These are phyloP conservation scores for Nothobranchius kuhntae DNA, from an alignment of 2,113 vertebrate genomes.

Conservation along the genomic window DNA sequence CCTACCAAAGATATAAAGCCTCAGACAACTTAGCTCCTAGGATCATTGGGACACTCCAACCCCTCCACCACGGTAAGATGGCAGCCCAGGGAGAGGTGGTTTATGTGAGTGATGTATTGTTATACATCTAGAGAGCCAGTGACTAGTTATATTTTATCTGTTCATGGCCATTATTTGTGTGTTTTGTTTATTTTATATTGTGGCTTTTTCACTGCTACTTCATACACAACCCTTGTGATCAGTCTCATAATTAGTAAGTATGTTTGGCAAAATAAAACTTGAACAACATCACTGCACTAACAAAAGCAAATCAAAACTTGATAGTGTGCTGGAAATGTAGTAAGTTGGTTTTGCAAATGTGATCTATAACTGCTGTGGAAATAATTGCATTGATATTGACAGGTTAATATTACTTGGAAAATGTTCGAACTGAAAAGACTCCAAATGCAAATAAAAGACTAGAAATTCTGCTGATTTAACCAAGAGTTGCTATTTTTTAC, in stretches of 20 bases:
- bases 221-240: background rate
- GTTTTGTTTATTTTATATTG: background rate
- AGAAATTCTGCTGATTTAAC: background rate
- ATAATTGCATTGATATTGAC: background rate
- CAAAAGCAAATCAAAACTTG: background rate
- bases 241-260: background rate
- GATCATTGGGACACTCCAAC: too few relatives aligned
- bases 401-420: background rate
- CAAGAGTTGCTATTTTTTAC: background rate
- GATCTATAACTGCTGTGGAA: background rate
- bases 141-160: too few relatives aligned
- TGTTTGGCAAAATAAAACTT: background rate
- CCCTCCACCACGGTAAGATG: too few relatives aligned
- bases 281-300: background rate
- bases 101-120: too few relatives aligned
- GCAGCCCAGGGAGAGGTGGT: too few relatives aligned
- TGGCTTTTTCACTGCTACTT: too few relatives aligned
- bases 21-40: too few relatives aligned
- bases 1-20: too few relatives aligned
- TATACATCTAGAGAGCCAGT: too few relatives aligned
- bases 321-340: background rate
- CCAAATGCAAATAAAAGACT: background rate
- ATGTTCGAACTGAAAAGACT: background rate
- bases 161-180: too few relatives aligned
- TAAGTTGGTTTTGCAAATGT: background rate